These are phyloP conservation scores for Chrysolina americana DNA, from an alignment of 2,888 invertebrate species.

Conservation along the genomic window DNA sequence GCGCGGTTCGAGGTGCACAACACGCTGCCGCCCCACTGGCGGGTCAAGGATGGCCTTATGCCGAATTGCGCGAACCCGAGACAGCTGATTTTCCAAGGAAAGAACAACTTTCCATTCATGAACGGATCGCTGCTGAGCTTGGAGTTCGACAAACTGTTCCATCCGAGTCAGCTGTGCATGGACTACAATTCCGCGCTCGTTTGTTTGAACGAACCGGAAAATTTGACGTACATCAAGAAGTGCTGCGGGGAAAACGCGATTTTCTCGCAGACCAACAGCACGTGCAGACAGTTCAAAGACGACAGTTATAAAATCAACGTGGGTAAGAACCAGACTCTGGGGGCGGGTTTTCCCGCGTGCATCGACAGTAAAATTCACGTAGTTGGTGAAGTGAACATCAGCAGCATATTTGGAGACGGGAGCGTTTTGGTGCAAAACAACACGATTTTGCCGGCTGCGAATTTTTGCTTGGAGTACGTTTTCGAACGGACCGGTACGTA, in stretches of 20 bases:
- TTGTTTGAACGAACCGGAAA: slow-evolving; percentile 70
- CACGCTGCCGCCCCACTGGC: slow-evolving; percentile 68
- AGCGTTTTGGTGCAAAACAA: slow-evolving; percentile 70
- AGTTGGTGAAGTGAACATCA: slow-evolving; percentile 73
- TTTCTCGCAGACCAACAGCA: slow-evolving; percentile 74
- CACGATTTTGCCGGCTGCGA: slow-evolving; percentile 67
- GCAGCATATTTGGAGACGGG: slow-evolving; percentile 72
- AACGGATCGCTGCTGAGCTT: slow-evolving; percentile 77
- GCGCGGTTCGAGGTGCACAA: slow-evolving; percentile 37
- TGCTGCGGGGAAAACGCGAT: slow-evolving; percentile 80
- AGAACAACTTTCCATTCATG: slow-evolving; percentile 68
- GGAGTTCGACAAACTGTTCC: slow-evolving; percentile 69
- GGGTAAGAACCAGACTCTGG: slow-evolving; percentile 59
- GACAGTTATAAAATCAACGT: slow-evolving; percentile 61
- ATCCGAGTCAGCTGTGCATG: slow-evolving; percentile 78
- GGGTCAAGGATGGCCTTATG: slow-evolving; percentile 65
- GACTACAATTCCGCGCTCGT: slow-evolving; percentile 78
- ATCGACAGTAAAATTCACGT: slow-evolving; percentile 71
- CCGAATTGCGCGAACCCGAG: slow-evolving; percentile 64
- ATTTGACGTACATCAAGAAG: slow-evolving; percentile 70
- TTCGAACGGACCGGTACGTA: slow-evolving; percentile 67
- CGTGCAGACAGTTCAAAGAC: slow-evolving; percentile 68
- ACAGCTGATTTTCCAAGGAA: slow-evolving; percentile 57
- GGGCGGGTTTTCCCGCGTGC: slow-evolving; percentile 66
- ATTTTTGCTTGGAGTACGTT: slow-evolving; percentile 70